A percentile compares a stretch with the other conserved stretches of the same genome.
These are phyloP conservation scores for Vulpes vulpes DNA, from an alignment of 2,113 vertebrate genomes.

Conservation along the genomic window DNA sequence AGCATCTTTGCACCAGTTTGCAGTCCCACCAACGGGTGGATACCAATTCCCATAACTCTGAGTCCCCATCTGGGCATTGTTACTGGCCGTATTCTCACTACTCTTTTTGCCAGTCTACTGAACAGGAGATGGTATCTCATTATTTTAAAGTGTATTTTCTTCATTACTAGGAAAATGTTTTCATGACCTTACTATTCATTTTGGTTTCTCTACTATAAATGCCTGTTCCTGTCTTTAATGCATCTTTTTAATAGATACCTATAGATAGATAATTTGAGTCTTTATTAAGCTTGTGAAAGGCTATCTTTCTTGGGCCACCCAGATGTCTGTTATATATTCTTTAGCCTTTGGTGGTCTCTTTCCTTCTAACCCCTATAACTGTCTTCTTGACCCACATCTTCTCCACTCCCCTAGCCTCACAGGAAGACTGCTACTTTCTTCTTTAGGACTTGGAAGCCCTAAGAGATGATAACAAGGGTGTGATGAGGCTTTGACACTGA, in stretches of 20 bases:
- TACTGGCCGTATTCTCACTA: fast-evolving
- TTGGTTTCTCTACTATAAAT: not conserved
- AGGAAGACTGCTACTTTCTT: too few species aligned
- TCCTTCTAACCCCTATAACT: too few species aligned
- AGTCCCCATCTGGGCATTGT: fast-evolving
- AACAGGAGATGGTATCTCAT: not conserved
- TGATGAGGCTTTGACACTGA: not conserved
- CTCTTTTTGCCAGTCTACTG: not conserved
- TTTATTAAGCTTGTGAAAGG: not conserved
- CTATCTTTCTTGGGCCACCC: not conserved
- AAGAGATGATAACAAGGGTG: not conserved
- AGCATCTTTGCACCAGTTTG: too few species aligned
- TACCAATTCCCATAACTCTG: not conserved
- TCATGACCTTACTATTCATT: not conserved
- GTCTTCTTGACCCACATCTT: not conserved
- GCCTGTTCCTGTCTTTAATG: not conserved
- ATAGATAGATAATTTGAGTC: too few species aligned
- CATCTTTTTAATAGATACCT: not conserved
- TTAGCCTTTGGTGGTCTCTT: not conserved
- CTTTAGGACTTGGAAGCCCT: not conserved
- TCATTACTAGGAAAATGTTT: not conserved
- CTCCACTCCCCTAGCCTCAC: not conserved
- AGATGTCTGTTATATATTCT: not conserved
- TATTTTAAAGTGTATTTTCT: not conserved
- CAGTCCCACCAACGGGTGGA: too few species aligned